Percentiles rank a stretch among this genome's conserved stretches.
These are phyloP conservation scores for Heterotis niloticus DNA, from an alignment of 2,113 vertebrate genomes.

Conservation along the genomic window DNA sequence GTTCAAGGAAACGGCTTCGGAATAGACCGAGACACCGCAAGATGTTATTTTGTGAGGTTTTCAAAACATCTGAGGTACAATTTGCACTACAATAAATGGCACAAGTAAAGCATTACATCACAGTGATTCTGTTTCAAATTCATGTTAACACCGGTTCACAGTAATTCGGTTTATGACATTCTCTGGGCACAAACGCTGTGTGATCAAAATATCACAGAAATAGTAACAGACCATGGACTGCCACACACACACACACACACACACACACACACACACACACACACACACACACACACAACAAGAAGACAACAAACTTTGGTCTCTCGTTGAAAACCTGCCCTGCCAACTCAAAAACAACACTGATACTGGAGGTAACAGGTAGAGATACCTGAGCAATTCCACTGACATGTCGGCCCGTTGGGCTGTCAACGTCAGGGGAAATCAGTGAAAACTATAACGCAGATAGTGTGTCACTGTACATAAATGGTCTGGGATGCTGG, in stretches of 20 bases:
- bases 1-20: constrained; percentile 14
- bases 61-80: constrained; percentile 5
- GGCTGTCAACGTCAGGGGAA: not conserved
- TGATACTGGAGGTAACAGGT: not conserved
- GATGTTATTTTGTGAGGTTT: constrained; percentile 2
- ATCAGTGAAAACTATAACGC: not conserved
- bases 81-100: constrained; percentile 5
- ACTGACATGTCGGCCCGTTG: constrained; percentile 1
- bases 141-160: not conserved
- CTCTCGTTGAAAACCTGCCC: not conserved
- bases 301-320: too few species aligned
- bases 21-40: not conserved
- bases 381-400: not conserved
- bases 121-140: not conserved
- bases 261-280: too few species aligned
- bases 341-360: not conserved
- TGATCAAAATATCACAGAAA: constrained; percentile 62
- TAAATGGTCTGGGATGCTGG: not conserved
- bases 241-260: too few species aligned
- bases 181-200: constrained; percentile 53
- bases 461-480: not conserved
- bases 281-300: too few species aligned
- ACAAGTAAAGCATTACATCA: not conserved
- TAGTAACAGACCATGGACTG: constrained; percentile 64
- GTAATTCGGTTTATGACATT: constrained; percentile 45